Evolutionary conservation across 2,113 vertebrate species (phyloP).

Genomic region (Baryphthengus martii): DNA sequence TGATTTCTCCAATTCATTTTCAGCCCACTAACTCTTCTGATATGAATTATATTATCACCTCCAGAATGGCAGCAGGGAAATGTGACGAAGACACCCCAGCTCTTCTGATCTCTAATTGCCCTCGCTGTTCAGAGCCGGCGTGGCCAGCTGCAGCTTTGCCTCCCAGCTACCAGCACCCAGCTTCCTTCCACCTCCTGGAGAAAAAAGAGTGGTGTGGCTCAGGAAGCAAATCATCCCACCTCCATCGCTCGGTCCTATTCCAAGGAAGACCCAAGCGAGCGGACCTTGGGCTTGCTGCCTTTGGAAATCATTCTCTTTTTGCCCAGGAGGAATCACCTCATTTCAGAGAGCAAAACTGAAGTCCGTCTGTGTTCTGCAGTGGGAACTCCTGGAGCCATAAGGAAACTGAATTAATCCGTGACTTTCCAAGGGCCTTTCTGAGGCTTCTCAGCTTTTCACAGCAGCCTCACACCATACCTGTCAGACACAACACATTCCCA

Average conservation of each 20-base stretch:
- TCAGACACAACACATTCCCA: not conserved
- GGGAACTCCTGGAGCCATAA: not conserved
- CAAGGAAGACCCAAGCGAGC: not conserved
- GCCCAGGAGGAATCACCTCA: not conserved
- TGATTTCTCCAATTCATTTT: conserved; percentile 79
- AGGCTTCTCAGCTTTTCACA: not conserved
- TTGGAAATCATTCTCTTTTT: not conserved
- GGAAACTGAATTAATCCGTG: conserved; percentile 5
- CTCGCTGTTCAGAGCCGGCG: not conserved
- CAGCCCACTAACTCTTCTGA: conserved; percentile 76
- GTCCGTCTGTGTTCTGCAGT: not conserved
- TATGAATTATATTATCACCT: conserved; percentile 75
- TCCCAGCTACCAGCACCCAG: conserved; percentile 8
- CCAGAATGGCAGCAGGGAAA: conserved; percentile 66
- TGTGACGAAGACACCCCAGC: conserved; percentile 37
- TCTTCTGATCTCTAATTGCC: conserved; percentile 61
- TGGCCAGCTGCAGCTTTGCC: conserved; percentile 23
- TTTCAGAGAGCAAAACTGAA: not conserved
- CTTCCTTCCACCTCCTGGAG: not conserved
- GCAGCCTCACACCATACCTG: not conserved
- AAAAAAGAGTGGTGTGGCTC: not conserved
- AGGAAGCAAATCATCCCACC: not conserved
- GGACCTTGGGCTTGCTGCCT: not conserved
- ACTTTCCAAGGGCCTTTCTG: not conserved
- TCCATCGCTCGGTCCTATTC: fast-evolving